Conservation (phyloP, 2,113 vertebrate species). For the Chaetodon trifascialis region DNA sequence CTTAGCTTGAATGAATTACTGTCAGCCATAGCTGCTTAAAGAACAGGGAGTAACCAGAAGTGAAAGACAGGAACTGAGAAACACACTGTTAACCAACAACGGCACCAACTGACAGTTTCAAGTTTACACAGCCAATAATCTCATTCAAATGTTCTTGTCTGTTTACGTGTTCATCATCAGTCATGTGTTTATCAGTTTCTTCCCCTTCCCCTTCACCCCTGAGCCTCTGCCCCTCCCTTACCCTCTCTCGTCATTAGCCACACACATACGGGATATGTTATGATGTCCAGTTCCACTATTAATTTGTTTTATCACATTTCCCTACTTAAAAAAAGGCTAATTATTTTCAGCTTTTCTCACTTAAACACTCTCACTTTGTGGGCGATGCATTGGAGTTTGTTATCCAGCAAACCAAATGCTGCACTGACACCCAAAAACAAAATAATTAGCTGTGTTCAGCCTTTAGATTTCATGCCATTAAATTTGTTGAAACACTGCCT, state of each 20-base stretch:
- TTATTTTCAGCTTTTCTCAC: conserved; percentile 10
- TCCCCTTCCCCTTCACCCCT: neutral
- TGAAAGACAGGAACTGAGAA: neutral
- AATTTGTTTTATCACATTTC: neutral
- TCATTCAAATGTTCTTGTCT: neutral
- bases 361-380: conserved; percentile 4
- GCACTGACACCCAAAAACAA: conserved; percentile 23
- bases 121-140: neutral
- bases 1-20: neutral
- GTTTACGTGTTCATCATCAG: neutral
- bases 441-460: conserved; percentile 34
- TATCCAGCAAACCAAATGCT: conserved; percentile 13
- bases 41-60: too few species aligned
- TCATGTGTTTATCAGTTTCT: conserved; percentile 6
- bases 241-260: neutral
- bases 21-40: neutral
- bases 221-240: neutral
- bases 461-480: conserved; percentile 32
- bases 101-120: neutral
- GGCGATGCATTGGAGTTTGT: conserved; percentile 24
- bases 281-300: neutral
- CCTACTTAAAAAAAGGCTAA: neutral
- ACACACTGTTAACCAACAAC: neutral
- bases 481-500: conserved; percentile 29
- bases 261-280: neutral